Base-by-base conservation (phyloP, 64 coral and sea anemone species). In the Porites australiensis region DNA sequence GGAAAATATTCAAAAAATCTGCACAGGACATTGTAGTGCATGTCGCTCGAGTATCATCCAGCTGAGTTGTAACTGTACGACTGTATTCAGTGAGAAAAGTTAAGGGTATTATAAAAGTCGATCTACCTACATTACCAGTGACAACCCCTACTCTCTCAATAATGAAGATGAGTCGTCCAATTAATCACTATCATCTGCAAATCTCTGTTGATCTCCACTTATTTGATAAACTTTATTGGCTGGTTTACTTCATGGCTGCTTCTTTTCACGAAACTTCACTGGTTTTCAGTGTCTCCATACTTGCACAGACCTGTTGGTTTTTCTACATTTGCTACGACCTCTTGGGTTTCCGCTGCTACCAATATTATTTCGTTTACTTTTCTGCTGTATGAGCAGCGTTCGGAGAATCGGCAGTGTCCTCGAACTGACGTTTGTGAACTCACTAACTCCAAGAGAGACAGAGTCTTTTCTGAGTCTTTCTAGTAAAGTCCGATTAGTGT, bases 141-240 rank as follows among this genome's bases (percentile, higher is more conserved):
- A 82, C 57, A 63, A n/a, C 79, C 63, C 79, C 58, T 63, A 82
- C 58, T 6, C 22, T 51, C 23, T 82, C 79, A 63, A n/a, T 19
- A n/a, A 44, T 23, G 21, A 81, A 81, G 12, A 81, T 15, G 21
- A 81, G 3, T 81, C 77, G 5, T 81, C 77, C 13, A n/a, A 81
- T 12, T 62, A 21, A 62, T 62, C 13, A 23, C 4, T 9, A 71
- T 43, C 14, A 37, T 37, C 12, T 3, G 8, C 4, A 3, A 13
- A 46, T 14, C 14, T 15, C 43, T 13, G 27, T 37, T 37, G 27
- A 4, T 45, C n/a, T 0, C 5, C 75, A 55, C 75, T 78, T 55
- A 46, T 20, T n/a, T 78, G 18, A 57, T 78, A 19, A 19, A 78
- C 19, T 57, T 78, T 78, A 8, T 57, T 78, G 16, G 16, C 18